Evolutionary conservation across 1,140 invertebrate species (phyloP).

Genomic region (Apis dorsata): DNA sequence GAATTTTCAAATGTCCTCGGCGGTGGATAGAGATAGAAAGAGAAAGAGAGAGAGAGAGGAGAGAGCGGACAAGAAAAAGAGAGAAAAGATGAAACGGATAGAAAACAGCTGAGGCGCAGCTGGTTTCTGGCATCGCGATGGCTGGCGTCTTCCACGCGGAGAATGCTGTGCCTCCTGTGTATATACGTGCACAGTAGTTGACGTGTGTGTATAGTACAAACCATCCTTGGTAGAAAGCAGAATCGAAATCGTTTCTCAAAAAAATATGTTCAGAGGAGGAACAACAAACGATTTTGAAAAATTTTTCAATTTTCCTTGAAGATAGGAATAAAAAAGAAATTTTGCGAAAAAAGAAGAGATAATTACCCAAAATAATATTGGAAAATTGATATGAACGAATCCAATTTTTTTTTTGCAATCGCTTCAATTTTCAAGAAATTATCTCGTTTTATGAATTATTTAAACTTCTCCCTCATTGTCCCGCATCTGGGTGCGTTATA

Average conservation of each 20-base stretch:
- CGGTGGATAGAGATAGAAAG: conserved; percentile 35
- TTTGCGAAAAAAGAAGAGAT: background rate
- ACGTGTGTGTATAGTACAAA: conserved; percentile 52
- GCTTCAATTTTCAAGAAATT: background rate
- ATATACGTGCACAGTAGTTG: background rate
- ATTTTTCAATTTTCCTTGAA: background rate
- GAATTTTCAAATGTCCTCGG: conserved; percentile 40
- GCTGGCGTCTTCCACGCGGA: conserved; percentile 65
- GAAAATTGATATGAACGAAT: background rate
- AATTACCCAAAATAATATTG: background rate
- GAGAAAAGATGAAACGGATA: conserved; percentile 66
- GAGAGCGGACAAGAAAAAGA: conserved; percentile 43
- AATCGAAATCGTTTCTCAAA: conserved; percentile 45
- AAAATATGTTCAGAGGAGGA: conserved; percentile 39
- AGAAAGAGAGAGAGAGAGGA: conserved; percentile 13
- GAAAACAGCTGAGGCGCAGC: conserved; percentile 77
- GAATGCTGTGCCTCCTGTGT: conserved; percentile 16
- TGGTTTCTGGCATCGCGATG: conserved; percentile 72
- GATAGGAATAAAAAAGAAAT: background rate
- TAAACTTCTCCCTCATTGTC: too few relatives aligned
- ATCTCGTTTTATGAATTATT: background rate
- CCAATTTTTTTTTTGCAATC: background rate
- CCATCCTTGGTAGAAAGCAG: conserved; percentile 61
- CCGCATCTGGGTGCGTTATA: too few relatives aligned
- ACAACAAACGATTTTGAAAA: conserved; percentile 37